Base-by-base conservation (phyloP, 2,888 invertebrate species). In the Spodoptera picta region DNA sequence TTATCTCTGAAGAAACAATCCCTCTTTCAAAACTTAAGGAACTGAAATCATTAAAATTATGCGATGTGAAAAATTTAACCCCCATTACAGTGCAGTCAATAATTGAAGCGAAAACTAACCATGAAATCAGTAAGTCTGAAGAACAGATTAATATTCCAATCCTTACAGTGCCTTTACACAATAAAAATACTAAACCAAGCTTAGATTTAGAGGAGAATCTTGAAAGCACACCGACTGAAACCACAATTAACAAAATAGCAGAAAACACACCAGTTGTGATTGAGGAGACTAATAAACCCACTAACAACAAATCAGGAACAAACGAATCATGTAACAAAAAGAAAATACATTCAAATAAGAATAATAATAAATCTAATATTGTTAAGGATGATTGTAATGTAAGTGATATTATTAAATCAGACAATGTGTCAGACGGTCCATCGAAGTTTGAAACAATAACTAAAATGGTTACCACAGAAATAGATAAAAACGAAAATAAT, bases 1-100 rank as follows among this genome's bases (percentile, higher is more conserved):
- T 89, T 60, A 77, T 90, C 63, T 86, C 87, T 31, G 83, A 90
- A 73, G 80, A 88, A 78, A 83, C 83, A 61, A 73, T 89, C 19
- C 73, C 79, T 65, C 62, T 74, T 12, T 69, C 83, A 61, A 75
- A 79, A 66, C 69, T 82, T 43, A 82, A 69, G 24, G 73, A 82
- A 46, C 54, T 84, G 2, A 73, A 82, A 60, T 55, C 41, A 48
- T 54, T 65, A 11, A 65, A 76, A 55, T 63, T 72, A 58, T 49
- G 72, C 12, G 69, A 73, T 64, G 52, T 49, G 49, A 77, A 65
- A 44, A 57, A 62, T 47, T 66, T 85, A 48, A 80, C 83, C 61
- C 81, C 85, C 59, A 72, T 87, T 41, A 52, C 81, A 48, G 76
- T 85, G 31, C 75, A 86, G 56, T 75, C 83, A 48, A 43, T 81